A percentile compares a stretch with the other conserved stretches of the same genome.
These are phyloP conservation scores for Tachyglossus aculeatus DNA, from an alignment of 2,797 vertebrate species.

Conservation along the genomic window DNA sequence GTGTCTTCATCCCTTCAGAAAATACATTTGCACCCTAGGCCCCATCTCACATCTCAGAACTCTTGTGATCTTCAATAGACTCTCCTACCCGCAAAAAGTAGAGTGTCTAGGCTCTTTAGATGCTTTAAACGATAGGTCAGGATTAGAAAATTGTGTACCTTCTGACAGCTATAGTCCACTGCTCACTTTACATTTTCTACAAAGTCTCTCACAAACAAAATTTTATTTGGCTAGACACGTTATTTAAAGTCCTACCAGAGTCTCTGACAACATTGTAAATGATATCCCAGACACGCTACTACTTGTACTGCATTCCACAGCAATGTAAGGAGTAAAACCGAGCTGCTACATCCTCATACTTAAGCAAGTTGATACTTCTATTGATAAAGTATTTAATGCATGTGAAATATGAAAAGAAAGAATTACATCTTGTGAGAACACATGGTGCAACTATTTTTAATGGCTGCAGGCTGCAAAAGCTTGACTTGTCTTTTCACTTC, in stretches of 20 bases:
- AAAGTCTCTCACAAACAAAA: conserved; percentile 9
- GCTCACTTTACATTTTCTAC: conserved; percentile 36
- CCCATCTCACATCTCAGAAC: background rate
- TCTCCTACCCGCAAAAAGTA: background rate
- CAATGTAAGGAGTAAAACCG: conserved; percentile 34
- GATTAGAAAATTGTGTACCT: conserved; percentile 12
- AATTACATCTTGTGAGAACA: background rate
- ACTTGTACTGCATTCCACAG: conserved; percentile 48
- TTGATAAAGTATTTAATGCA: conserved; percentile 15
- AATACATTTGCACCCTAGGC: background rate
- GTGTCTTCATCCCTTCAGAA: background rate
- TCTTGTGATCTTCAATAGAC: background rate
- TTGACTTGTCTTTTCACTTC: background rate
- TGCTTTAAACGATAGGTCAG: conserved; percentile 6
- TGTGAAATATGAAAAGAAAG: conserved; percentile 12
- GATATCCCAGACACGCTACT: conserved; percentile 22
- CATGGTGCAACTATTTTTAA: conserved; percentile 1
- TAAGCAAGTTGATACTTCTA: conserved; percentile 7
- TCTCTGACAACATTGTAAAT: conserved; percentile 31
- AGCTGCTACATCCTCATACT: background rate
- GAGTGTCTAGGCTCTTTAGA: background rate
- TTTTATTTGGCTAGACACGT: conserved; percentile 10
- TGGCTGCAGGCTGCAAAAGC: background rate
- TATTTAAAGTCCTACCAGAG: conserved; percentile 10
- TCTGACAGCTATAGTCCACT: background rate